Evolutionary conservation across 2,797 vertebrate genomes (phyloP).

Genomic region (Cynodonichthys magdalenae): DNA sequence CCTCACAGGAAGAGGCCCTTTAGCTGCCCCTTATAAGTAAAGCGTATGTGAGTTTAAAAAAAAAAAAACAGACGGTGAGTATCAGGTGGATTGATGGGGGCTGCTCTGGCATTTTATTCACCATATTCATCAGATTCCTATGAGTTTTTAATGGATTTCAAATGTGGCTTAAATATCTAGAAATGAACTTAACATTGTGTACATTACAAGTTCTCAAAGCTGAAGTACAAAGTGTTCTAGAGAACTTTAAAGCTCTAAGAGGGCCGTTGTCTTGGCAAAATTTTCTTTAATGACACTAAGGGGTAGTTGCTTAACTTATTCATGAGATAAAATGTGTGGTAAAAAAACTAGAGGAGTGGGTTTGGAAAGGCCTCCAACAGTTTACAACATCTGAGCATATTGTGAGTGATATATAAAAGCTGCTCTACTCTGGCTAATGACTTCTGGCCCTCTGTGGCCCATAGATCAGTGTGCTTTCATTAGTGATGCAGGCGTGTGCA

Average conservation of each 20-base stretch:
- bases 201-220: constrained; percentile 23
- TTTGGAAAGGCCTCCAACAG: constrained; percentile 51
- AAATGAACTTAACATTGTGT: constrained; percentile 20
- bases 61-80: constrained; percentile 65
- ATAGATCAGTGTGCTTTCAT: constrained; percentile 76
- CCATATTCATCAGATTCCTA: constrained; percentile 31
- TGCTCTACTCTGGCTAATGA: constrained; percentile 66
- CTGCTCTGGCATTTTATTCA: constrained; percentile 59
- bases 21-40: constrained; percentile 67
- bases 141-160: constrained; percentile 23
- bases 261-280: constrained; percentile 30
- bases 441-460: constrained; percentile 65
- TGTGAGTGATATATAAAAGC: constrained; percentile 64
- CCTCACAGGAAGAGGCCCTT: constrained; percentile 71
- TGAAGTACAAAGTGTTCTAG: constrained; percentile 4
- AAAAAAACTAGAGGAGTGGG: constrained; percentile 39
- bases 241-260: constrained; percentile 27
- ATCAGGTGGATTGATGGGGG: constrained; percentile 59
- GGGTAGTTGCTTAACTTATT: constrained; percentile 49
- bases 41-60: constrained; percentile 60
- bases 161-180: constrained; percentile 6
- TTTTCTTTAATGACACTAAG: constrained; percentile 26
- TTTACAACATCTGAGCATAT: constrained; percentile 50
- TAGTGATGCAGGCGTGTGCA: constrained; percentile 71
- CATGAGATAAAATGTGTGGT: constrained; percentile 38